Percentiles rank a stretch among this genome's conserved stretches.
phyloP scores from a whole-genome alignment of 2,888 invertebrate species.

The Polyploca ridens region DNA sequence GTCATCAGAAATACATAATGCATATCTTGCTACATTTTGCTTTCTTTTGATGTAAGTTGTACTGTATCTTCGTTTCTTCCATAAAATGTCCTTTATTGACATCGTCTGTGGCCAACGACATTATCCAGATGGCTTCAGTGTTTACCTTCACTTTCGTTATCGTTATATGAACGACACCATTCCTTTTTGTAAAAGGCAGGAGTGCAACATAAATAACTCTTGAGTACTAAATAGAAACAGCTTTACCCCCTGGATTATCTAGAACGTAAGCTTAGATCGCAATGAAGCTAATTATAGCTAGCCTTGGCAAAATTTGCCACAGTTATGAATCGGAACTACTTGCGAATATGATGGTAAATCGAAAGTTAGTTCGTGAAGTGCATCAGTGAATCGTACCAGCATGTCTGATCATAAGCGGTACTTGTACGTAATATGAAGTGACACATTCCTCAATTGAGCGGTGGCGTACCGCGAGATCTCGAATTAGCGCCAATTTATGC shows the following conservation, averaged over 20 bases:
- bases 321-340: background rate
- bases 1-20: too few relatives aligned
- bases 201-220: background rate
- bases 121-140: constrained; percentile 5
- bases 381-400: constrained; percentile 12
- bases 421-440: constrained; percentile 64
- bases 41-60: background rate
- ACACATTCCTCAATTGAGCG: constrained; percentile 82
- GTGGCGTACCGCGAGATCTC: constrained; percentile 70
- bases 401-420: constrained; percentile 14
- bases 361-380: background rate
- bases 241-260: background rate
- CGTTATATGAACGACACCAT: background rate
- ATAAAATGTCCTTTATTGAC: background rate
- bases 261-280: background rate
- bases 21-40: too few relatives aligned
- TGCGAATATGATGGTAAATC: background rate
- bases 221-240: background rate
- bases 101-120: background rate
- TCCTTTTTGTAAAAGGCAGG: background rate
- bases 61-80: background rate
- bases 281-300: background rate
- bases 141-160: background rate
- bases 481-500: constrained; percentile 82
- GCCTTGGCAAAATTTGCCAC: background rate